Percentiles rank a stretch among this genome's conserved stretches.
phyloP scores from a whole-genome alignment of 92 coral and sea anemone species.

The Hydrozoanthus gracilis region DNA sequence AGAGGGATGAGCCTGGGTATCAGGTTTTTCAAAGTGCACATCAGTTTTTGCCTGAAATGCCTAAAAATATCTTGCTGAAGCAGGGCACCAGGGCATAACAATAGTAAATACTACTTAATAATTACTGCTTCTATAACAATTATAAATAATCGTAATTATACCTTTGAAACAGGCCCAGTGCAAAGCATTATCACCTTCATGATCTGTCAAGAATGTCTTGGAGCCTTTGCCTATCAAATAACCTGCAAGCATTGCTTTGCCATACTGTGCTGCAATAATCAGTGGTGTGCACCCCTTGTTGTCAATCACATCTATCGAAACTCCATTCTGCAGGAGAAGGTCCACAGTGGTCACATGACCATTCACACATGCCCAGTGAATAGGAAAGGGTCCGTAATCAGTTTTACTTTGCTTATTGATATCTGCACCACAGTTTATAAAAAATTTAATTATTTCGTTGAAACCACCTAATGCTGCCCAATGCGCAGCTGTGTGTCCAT shows the following conservation, averaged over 20 bases:
- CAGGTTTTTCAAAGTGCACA: too few relatives aligned
- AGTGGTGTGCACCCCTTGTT: conserved; percentile 96
- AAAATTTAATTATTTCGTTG: conserved; percentile 78
- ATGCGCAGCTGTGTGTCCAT: conserved; percentile 94
- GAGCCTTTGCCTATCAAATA: conserved; percentile 98
- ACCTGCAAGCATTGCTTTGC: conserved; percentile 90
- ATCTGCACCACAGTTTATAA: conserved; percentile 89
- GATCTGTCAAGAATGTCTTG: conserved; percentile 80
- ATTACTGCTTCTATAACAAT: neutral
- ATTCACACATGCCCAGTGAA: conserved; percentile 98
- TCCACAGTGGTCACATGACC: conserved; percentile 95
- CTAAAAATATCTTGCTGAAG: too few relatives aligned
- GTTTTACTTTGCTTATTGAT: conserved; percentile 86
- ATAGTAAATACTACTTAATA: neutral
- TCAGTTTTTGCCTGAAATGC: too few relatives aligned
- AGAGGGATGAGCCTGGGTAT: too few relatives aligned
- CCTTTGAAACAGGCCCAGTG: conserved; percentile 99
- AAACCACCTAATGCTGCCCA: conserved; percentile 97
- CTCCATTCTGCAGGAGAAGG: conserved; percentile 93
- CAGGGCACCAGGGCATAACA: neutral
- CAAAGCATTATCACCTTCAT: conserved; percentile 93
- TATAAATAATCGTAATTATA: neutral
- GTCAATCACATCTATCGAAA: conserved; percentile 79
- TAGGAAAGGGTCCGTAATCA: conserved; percentile 93
- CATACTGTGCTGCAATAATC: conserved; percentile 92